These are phyloP conservation scores for Venusia cambrica DNA, from an alignment of 2,888 invertebrate species.

Conservation along the genomic window DNA sequence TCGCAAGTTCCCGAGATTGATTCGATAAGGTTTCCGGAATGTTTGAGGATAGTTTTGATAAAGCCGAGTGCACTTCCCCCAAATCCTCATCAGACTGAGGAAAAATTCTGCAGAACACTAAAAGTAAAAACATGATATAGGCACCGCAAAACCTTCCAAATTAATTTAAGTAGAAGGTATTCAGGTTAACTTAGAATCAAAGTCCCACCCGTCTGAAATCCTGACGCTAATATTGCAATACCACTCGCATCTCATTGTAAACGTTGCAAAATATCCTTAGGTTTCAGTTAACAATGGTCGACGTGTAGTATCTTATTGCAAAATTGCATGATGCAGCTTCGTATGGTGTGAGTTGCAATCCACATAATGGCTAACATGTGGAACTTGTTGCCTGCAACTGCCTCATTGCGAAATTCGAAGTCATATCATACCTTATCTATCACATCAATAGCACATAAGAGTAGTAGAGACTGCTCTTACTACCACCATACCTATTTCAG, in stretches of 20 bases:
- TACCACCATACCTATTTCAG: too few species aligned
- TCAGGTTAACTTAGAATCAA: slow-evolving; percentile 3
- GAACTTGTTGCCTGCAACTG: background rate
- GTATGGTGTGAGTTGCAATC: slow-evolving; percentile 6
- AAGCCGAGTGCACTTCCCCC: too few species aligned
- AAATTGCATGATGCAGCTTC: slow-evolving; percentile 16
- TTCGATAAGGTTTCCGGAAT: too few species aligned
- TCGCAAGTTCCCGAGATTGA: too few species aligned
- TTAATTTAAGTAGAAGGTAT: slow-evolving; percentile 1
- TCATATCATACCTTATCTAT: too few species aligned
- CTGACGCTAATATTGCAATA: slow-evolving; percentile 17
- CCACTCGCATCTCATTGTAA: slow-evolving; percentile 17
- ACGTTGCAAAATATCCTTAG: slow-evolving; percentile 16
- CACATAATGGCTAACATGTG: background rate
- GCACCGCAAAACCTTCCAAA: background rate
- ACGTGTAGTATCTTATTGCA: slow-evolving; percentile 10
- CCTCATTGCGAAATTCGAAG: background rate
- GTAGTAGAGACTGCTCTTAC: too few species aligned
- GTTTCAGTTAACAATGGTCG: slow-evolving; percentile 18
- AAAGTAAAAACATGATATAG: too few species aligned
- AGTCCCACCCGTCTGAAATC: too few species aligned
- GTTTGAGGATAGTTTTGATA: too few species aligned
- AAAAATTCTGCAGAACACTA: too few species aligned
- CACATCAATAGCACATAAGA: too few species aligned
- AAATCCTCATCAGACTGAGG: too few species aligned